Evolutionary conservation across 23 tunicate species (phyloP), one percentile per base, ranked within the genome.

Genomic region (Diplosoma virens): DNA sequence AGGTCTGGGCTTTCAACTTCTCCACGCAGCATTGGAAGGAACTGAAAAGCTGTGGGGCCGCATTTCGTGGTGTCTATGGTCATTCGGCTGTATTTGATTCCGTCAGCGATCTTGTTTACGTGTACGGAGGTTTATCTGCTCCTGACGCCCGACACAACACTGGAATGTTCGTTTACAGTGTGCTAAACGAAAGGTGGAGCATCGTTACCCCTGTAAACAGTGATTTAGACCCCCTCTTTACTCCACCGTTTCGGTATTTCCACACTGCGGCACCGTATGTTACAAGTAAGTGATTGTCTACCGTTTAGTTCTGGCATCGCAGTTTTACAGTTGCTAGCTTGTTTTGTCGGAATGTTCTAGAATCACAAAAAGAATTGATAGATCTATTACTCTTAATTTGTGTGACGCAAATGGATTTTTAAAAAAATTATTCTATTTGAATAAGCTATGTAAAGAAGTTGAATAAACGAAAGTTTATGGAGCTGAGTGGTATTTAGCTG

Each of bases 21-120:
- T 18, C 66, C 20, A 31, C 24, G 4, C 2, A 31, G 5, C 30
- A 48, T 4, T 80, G 84, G 84, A 53, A 4, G 30, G 6, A 22
- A 48, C 3, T 48, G 3, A 7, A 50, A 32, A 54, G 33, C 30
- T 3, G 33, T n/a, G 81, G 81, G 2, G 54, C 28, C 20, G 5
- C 3, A 22, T 73, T 76, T 48, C 24, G 31, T 46, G 75, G 79
- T 7, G 24, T 66, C 7, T 83, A 50, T 33, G 88, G 88, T 33
- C 88, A 83, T 11, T 47, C 88, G 32, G 37, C 82, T 0, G 34
- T 64, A 9, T 76, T 36, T 56, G 82, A 83, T 33, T 32, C 22
- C 22, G 26, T 37, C 9, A 56, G 73, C 34, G 32, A 53, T 27
- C n/a, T 63, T n/a, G 4, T 83, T 23, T 83, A 83, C 28, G 33